Conservation (phyloP, 2,888 invertebrate species). For the Plebejus melissa region DNA sequence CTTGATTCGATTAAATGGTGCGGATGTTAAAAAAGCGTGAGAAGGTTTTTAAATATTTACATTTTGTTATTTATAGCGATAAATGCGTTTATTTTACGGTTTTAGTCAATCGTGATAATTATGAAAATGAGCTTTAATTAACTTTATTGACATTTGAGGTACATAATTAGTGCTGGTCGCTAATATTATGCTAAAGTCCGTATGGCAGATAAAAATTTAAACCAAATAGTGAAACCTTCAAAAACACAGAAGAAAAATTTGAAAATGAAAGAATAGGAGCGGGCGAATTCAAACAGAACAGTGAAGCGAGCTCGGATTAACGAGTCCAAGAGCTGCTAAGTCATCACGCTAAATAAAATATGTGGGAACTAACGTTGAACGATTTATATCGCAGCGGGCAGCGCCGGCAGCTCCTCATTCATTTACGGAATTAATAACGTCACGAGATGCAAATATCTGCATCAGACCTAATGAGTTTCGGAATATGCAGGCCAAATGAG, state of each 20-base stretch:
- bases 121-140: neutral
- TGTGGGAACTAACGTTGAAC: conserved; percentile 39
- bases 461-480: neutral
- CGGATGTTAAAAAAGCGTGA: conserved; percentile 21
- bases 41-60: conserved; percentile 7
- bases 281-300: conserved; percentile 42
- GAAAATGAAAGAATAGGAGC: conserved; percentile 51
- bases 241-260: conserved; percentile 23
- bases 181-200: neutral
- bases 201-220: neutral
- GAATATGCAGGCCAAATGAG: conserved; percentile 12
- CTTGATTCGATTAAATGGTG: neutral
- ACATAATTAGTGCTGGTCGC: neutral
- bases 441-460: conserved; percentile 26
- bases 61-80: neutral
- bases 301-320: conserved; percentile 42
- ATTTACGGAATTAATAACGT: conserved; percentile 22
- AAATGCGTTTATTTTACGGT: conserved; percentile 2
- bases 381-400: conserved; percentile 58
- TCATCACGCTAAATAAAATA: conserved; percentile 45
- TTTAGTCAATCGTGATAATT: neutral
- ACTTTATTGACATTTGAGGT: neutral
- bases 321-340: conserved; percentile 41
- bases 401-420: conserved; percentile 41
- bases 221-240: neutral